phyloP scores from a whole-genome alignment of 2,888 invertebrate species.

The Adela reaumurella region DNA sequence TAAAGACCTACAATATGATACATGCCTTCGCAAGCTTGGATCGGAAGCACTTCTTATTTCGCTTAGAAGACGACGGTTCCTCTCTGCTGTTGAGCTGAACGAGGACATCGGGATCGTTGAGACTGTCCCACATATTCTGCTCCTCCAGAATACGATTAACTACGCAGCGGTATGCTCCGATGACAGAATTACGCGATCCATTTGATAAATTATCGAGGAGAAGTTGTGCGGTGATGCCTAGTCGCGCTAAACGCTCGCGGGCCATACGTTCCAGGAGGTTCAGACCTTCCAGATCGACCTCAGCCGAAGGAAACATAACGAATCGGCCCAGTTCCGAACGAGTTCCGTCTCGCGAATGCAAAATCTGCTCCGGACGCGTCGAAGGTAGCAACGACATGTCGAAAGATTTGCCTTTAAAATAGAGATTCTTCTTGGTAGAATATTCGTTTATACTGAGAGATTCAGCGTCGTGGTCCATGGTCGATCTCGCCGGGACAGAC shows the following conservation, averaged over 20 bases:
- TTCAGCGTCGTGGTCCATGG: constrained; percentile 8
- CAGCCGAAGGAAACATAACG: constrained; percentile 35
- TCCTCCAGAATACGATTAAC: constrained; percentile 43
- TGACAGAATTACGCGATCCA: constrained; percentile 62
- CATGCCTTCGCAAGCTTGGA: constrained; percentile 8
- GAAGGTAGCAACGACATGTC: constrained; percentile 18
- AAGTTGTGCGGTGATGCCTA: constrained; percentile 60
- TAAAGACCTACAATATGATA: constrained; percentile 6
- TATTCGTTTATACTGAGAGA: too few species aligned
- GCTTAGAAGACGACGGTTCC: too few species aligned
- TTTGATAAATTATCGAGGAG: constrained; percentile 49
- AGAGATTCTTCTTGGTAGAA: neutral
- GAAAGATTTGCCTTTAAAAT: constrained; percentile 17
- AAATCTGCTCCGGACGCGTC: constrained; percentile 17
- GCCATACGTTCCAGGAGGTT: constrained; percentile 47
- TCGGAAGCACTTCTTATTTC: neutral
- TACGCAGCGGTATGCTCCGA: constrained; percentile 69
- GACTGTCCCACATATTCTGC: constrained; percentile 13
- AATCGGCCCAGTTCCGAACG: constrained; percentile 32
- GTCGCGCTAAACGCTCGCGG: constrained; percentile 43
- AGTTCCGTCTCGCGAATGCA: constrained; percentile 16
- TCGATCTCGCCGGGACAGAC: constrained; percentile 20
- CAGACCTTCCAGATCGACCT: constrained; percentile 26
- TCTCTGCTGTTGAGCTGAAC: neutral
- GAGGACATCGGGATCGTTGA: constrained; percentile 8